phyloP scores from a whole-genome alignment of 2,797 vertebrate genomes.

The Protonibea diacanthus region DNA sequence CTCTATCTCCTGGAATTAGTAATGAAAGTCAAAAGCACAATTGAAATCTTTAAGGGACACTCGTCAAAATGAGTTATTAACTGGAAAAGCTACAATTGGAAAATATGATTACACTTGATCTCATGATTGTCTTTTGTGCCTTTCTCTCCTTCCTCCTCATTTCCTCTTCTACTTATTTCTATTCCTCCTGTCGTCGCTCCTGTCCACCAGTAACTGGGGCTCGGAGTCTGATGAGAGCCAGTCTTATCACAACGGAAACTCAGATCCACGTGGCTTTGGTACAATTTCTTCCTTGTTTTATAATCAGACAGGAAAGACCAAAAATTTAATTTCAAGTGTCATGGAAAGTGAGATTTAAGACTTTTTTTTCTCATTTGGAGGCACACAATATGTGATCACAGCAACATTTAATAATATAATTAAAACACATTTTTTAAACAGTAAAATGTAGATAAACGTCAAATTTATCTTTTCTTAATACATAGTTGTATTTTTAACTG shows the following conservation, averaged over 20 bases:
- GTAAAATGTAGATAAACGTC: not conserved
- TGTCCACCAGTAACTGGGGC: conserved; percentile 93
- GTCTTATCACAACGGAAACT: conserved; percentile 95
- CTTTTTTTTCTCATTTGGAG: not conserved
- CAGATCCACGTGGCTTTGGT: conserved; percentile 98
- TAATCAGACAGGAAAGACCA: not conserved
- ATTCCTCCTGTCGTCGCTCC: not conserved
- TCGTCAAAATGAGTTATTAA: not conserved
- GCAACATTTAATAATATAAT: not conserved
- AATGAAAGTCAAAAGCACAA: too few relatives aligned
- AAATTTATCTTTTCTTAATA: not conserved
- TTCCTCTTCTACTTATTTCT: not conserved
- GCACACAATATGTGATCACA: not conserved
- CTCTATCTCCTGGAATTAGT: not conserved
- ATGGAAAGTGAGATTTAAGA: not conserved
- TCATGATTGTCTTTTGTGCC: not conserved
- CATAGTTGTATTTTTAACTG: too few relatives aligned
- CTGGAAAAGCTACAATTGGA: not conserved
- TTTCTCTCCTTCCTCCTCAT: not conserved
- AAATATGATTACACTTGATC: not conserved
- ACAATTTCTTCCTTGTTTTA: conserved; percentile 40
- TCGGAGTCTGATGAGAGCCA: conserved; percentile 92
- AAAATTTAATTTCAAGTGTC: not conserved
- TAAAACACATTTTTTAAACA: not conserved
- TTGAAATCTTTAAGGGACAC: not conserved